These are phyloP conservation scores for Metridium senile DNA, from an alignment of 92 coral and sea anemone genomes.

Conservation along the genomic window DNA sequence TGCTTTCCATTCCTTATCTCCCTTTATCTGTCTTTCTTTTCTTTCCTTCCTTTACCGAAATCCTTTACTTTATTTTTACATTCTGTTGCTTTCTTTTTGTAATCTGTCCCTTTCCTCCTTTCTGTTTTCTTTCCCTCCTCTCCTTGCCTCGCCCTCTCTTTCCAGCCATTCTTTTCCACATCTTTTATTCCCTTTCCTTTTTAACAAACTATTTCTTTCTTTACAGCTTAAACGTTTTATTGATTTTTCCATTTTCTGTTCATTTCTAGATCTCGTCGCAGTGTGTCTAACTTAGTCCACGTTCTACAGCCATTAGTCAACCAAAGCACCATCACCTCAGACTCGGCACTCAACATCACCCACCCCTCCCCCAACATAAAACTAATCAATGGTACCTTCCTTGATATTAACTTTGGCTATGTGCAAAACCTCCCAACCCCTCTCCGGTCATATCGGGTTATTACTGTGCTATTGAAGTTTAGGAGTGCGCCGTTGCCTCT, in stretches of 20 bases:
- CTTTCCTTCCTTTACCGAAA: too few species aligned
- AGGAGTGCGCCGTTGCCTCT: constrained; percentile 68
- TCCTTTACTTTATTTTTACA: too few species aligned
- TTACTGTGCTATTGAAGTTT: constrained; percentile 61
- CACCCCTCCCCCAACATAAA: constrained; percentile 56
- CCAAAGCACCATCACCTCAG: constrained; percentile 40
- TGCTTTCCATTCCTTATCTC: too few species aligned
- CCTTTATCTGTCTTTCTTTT: too few species aligned
- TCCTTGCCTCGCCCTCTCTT: too few species aligned
- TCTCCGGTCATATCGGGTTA: constrained; percentile 50
- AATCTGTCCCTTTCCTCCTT: too few species aligned
- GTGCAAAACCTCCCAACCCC: constrained; percentile 74
- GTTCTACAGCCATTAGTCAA: constrained; percentile 52
- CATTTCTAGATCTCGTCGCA: constrained; percentile 57
- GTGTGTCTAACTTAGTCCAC: constrained; percentile 28
- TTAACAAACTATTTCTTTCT: too few species aligned
- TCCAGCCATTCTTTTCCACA: too few species aligned
- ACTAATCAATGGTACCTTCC: constrained; percentile 38
- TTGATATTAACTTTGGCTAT: constrained; percentile 61
- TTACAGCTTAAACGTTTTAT: too few species aligned
- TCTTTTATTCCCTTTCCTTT: too few species aligned
- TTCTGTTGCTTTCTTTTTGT: too few species aligned
- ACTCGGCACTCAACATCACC: constrained; percentile 40
- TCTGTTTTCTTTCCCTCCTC: too few species aligned
- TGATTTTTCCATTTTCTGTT: background rate